These are phyloP conservation scores for Ciconia nigra DNA, from an alignment of 2,797 vertebrate species.

Conservation along the genomic window DNA sequence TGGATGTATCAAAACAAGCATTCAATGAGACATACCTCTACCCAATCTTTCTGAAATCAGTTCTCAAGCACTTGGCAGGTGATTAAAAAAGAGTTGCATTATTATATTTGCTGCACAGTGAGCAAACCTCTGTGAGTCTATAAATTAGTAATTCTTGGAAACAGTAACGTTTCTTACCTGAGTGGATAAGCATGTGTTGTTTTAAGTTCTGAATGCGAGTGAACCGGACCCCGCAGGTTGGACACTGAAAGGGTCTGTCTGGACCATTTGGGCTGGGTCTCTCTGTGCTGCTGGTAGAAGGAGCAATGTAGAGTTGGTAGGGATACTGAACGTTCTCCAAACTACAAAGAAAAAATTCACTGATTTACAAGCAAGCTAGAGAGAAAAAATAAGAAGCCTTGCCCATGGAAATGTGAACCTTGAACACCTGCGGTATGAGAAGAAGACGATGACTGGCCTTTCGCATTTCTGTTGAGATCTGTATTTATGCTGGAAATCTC, in stretches of 20 bases:
- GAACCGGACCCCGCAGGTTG: slow-evolving; percentile 93
- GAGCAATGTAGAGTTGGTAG: slow-evolving; percentile 96
- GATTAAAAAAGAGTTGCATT: neutral
- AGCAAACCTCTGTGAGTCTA: neutral
- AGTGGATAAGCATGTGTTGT: slow-evolving; percentile 99
- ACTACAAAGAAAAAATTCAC: slow-evolving; percentile 77
- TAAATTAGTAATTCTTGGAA: neutral
- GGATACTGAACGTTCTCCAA: slow-evolving; percentile 95
- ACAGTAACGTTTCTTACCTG: slow-evolving; percentile 78
- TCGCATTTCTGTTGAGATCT: neutral
- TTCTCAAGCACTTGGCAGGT: neutral
- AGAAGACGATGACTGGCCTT: neutral
- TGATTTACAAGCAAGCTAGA: slow-evolving; percentile 58
- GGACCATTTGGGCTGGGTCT: slow-evolving; percentile 91
- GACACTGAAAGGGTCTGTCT: slow-evolving; percentile 95
- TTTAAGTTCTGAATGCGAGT: slow-evolving; percentile 98
- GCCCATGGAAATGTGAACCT: neutral
- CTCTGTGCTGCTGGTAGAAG: slow-evolving; percentile 87
- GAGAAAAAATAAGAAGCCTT: neutral
- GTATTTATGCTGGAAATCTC: neutral
- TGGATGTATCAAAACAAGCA: neutral
- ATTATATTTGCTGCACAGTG: fast-evolving
- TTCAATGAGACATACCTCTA: neutral
- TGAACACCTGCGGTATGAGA: neutral
- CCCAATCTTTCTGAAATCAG: neutral